Base-by-base conservation (phyloP, 2,888 invertebrate genomes). In the Protodeltote pygarga region DNA sequence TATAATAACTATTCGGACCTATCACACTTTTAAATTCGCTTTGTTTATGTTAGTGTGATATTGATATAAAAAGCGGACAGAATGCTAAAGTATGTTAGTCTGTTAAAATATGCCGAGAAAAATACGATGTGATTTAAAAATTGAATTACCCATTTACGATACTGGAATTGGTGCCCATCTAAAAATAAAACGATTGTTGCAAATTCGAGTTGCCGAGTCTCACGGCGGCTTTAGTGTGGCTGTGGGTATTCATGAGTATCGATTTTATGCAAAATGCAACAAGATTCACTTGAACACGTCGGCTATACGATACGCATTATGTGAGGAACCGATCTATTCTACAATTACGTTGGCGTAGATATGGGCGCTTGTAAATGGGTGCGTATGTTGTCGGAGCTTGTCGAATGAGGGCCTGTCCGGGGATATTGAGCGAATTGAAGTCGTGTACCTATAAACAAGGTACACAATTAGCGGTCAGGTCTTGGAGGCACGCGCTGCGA, bases 211-310 rank as follows among this genome's bases (percentile, higher is more conserved):
- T 73, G 79, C 77, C 74, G 79, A 83, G 79, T 83, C 83, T 85
- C 85, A 78, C 81, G 65, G 71, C 76, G 78, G 83, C 77, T 74
- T 75, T 76, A 77, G 65, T 73, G 71, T 70, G 71, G 73, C 73
- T 76, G 81, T 76, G 77, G 73, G 82, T 87, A 89, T 90, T 91
- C 90, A 88, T 85, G 89, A 87, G 83, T 89, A 92, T 92, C 89
- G 92, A 92, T 92, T 92, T 91, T 91, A 91, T 92, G 91, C 90
- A 92, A 91, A 92, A 89, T 90, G 88, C 89, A 91, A 88, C 89
- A 89, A 90, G 89, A 89, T 91, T 91, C 89, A 89, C 87, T 87
- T 83, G 83, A 84, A 85, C 84, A 80, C 75, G 82, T 80, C 73
- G 80, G 67, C 75, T 81, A 65, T 75, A 67, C 72, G 60, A 75